Conservation (phyloP, 2,113 vertebrate species). For the Carollia perspicillata region DNA sequence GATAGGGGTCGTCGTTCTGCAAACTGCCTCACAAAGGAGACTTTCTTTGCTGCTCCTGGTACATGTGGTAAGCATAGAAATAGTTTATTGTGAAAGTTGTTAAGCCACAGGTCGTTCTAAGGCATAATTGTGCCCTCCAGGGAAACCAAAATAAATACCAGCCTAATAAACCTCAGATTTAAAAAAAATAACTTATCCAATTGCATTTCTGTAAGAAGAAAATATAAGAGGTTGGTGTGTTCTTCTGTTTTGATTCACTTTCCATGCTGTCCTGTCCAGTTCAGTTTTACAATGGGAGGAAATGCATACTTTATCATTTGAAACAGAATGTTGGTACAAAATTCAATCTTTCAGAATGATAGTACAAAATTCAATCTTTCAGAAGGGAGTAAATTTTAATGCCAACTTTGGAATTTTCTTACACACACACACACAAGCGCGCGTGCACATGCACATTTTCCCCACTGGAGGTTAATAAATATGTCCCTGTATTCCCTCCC, state of each 20-base stretch:
- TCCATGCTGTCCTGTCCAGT: constrained; percentile 14
- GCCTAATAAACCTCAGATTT: constrained; percentile 59
- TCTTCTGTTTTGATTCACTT: constrained; percentile 57
- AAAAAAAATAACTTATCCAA: constrained; percentile 50
- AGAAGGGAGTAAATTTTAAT: neutral
- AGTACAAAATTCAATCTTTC: neutral
- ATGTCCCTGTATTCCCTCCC: neutral
- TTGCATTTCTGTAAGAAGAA: constrained; percentile 51
- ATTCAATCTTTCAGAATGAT: neutral
- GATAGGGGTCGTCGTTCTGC: neutral
- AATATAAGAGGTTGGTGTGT: neutral
- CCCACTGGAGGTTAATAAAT: neutral
- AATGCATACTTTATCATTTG: neutral
- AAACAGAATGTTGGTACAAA: neutral
- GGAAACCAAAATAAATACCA: constrained; percentile 67
- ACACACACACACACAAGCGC: neutral
- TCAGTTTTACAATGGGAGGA: constrained; percentile 33
- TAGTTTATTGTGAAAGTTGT: constrained; percentile 60
- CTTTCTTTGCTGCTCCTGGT: constrained; percentile 57
- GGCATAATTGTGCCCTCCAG: constrained; percentile 45
- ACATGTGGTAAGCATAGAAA: constrained; percentile 52
- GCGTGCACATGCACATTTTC: neutral
- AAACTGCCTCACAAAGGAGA: constrained; percentile 33
- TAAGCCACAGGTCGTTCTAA: constrained; percentile 61
- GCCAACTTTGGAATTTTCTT: neutral